A percentile compares a stretch with the other conserved stretches of the same genome.
Evolutionary conservation across 2,888 invertebrate genomes (phyloP).

Genomic region (Crematogaster levior): DNA sequence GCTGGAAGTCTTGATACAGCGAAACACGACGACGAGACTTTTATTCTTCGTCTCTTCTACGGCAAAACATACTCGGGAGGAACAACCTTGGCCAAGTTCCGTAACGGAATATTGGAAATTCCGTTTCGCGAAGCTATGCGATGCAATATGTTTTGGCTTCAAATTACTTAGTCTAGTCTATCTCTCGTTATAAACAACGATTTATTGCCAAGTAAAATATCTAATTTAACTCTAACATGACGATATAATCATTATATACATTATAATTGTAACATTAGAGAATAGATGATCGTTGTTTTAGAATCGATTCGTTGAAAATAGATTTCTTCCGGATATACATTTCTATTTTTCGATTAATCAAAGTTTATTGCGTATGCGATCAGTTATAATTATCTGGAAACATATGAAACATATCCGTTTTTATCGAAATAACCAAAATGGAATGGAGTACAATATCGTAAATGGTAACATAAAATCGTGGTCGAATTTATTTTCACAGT

Average conservation of each 20-base stretch:
- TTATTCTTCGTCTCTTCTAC: slow-evolving; percentile 43
- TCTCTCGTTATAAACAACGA: not conserved
- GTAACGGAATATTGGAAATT: slow-evolving; percentile 51
- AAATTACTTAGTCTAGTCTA: slow-evolving; percentile 10
- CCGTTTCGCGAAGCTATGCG: slow-evolving; percentile 19
- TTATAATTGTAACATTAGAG: slow-evolving; percentile 1
- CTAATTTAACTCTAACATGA: not conserved
- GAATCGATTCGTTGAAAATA: not conserved
- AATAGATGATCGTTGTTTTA: not conserved
- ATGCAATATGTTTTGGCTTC: slow-evolving; percentile 28
- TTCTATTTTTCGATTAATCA: slow-evolving; percentile 38
- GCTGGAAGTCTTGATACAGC: slow-evolving; percentile 9
- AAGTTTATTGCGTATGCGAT: slow-evolving; percentile 19
- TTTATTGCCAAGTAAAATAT: not conserved
- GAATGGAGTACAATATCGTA: slow-evolving; percentile 12
- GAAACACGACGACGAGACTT: slow-evolving; percentile 20
- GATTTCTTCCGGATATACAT: slow-evolving; percentile 4
- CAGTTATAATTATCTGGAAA: slow-evolving; percentile 38
- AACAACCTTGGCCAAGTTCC: slow-evolving; percentile 53
- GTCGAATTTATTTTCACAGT: slow-evolving; percentile 27
- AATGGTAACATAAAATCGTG: slow-evolving; percentile 31
- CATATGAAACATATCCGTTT: slow-evolving; percentile 23
- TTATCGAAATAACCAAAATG: slow-evolving; percentile 31
- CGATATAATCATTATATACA: not conserved
- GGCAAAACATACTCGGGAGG: slow-evolving; percentile 45